Conservation (phyloP, 2,888 invertebrate species). For the Hipparchia sbordonii region DNA sequence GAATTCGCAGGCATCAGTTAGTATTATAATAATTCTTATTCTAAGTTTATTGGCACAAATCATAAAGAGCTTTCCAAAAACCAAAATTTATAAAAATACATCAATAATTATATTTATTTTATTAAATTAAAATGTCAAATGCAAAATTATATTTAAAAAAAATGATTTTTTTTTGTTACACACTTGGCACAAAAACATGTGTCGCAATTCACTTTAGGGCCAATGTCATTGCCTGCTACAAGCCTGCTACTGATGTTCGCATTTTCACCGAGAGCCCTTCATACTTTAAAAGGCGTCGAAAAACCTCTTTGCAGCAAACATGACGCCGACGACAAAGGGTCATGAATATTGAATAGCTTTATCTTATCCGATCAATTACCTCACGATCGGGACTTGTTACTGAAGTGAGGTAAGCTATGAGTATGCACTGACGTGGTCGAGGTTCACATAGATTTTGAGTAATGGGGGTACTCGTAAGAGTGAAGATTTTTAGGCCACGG, state of each 20-base stretch:
- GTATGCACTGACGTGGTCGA: conserved; percentile 13
- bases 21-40: too few relatives aligned
- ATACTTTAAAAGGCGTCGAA: conserved; percentile 31
- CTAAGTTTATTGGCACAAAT: too few relatives aligned
- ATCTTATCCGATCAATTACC: conserved; percentile 64
- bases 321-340: conserved; percentile 53
- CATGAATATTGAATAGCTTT: conserved; percentile 71
- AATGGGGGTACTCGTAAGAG: background rate
- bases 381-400: conserved; percentile 41
- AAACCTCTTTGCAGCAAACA: conserved; percentile 47
- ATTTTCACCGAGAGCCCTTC: conserved; percentile 31
- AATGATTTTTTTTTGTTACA: too few relatives aligned
- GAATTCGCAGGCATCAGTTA: too few relatives aligned
- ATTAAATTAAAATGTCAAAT: too few relatives aligned
- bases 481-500: too few relatives aligned
- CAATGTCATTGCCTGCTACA: background rate
- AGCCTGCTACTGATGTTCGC: conserved; percentile 20
- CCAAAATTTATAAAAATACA: too few relatives aligned
- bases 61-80: too few relatives aligned
- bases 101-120: too few relatives aligned
- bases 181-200: too few relatives aligned
- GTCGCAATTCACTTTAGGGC: too few relatives aligned
- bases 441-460: conserved; percentile 5
- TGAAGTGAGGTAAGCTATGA: conserved; percentile 17
- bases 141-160: too few relatives aligned